Conservation (phyloP, 2,113 vertebrate species). For the Pithys albifrons region DNA sequence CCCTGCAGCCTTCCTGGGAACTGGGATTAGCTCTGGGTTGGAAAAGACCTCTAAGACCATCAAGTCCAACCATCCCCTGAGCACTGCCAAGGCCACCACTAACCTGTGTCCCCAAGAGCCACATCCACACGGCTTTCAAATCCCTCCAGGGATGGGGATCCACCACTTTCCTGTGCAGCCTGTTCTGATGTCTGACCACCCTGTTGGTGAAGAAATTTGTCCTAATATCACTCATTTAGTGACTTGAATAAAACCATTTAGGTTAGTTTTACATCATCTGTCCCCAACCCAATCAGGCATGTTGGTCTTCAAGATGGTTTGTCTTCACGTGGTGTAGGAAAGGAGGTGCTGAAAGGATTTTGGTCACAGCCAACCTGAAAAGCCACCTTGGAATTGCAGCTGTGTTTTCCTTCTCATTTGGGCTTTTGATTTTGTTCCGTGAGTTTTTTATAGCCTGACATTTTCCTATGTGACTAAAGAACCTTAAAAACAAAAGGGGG, state of each 20-base stretch:
- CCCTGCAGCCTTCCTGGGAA: neutral
- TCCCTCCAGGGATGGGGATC: neutral
- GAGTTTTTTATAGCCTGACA: neutral
- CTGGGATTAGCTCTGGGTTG: neutral
- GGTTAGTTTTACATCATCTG: neutral
- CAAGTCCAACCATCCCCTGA: fast-evolving
- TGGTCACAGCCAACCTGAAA: neutral
- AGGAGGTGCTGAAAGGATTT: neutral
- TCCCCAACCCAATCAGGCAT: neutral
- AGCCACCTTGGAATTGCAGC: neutral
- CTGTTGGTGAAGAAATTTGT: too few species aligned
- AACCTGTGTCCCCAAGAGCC: neutral
- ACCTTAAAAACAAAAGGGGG: neutral
- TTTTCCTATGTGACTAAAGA: neutral
- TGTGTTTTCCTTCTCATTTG: neutral
- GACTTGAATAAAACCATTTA: neutral
- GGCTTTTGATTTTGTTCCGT: neutral
- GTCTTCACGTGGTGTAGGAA: fast-evolving
- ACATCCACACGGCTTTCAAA: neutral
- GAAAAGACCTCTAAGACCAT: neutral
- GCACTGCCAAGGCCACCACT: neutral
- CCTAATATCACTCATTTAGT: neutral
- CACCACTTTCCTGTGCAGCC: neutral
- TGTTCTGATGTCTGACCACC: neutral
- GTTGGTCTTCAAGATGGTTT: neutral